Conservation (phyloP, 2,113 vertebrate genomes). For the Corythornis vintsioides region DNA sequence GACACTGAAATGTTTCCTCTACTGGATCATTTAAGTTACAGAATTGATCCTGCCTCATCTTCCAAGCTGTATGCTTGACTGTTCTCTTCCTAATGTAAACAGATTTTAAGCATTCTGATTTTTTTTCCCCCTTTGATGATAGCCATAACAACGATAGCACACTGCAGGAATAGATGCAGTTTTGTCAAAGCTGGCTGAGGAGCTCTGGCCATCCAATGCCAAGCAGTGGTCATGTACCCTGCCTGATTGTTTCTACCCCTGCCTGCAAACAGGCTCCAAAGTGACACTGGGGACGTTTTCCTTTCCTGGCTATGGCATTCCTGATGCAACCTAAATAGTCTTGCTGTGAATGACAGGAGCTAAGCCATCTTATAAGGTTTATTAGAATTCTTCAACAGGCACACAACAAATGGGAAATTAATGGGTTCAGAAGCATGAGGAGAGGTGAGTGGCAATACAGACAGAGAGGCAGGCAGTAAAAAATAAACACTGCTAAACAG, state of each 20-base stretch:
- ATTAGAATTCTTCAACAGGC: background rate
- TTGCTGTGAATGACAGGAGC: background rate
- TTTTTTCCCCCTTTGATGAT: background rate
- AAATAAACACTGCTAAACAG: background rate
- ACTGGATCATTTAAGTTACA: background rate
- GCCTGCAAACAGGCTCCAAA: background rate
- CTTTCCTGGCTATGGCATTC: background rate
- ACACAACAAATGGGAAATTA: background rate
- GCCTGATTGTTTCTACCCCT: background rate
- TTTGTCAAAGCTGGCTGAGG: background rate
- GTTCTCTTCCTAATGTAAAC: background rate
- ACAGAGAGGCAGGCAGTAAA: background rate
- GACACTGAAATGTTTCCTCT: background rate
- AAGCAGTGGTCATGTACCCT: rapidly evolving
- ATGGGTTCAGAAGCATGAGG: background rate
- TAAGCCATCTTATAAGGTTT: background rate
- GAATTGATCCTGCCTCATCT: background rate
- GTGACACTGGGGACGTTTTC: rapidly evolving
- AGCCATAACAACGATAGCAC: background rate
- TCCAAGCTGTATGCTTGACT: background rate
- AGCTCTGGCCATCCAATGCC: background rate
- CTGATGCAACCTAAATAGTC: background rate
- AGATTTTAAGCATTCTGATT: background rate
- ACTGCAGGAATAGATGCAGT: background rate
- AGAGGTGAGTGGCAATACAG: background rate